Base-by-base conservation (phyloP, 2,113 vertebrate species). In the Thryonomys swinderianus region DNA sequence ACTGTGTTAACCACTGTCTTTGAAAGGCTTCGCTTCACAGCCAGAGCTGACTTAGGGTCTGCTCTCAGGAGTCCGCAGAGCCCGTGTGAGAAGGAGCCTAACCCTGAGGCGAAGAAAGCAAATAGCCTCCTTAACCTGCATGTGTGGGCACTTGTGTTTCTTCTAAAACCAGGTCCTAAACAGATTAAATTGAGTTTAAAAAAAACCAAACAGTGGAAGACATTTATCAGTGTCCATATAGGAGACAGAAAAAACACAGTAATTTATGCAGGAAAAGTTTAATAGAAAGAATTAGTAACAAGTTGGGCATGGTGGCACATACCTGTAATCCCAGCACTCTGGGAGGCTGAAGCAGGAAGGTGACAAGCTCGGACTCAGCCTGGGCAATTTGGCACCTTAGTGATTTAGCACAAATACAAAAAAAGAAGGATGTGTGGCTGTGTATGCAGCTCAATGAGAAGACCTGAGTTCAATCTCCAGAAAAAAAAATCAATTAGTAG, bases 91-190 rank as follows among this genome's bases (percentile, higher is more conserved):
- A 88, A 83, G 61, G 37, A 37, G 9, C 51, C 69, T 17, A 20
- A 11, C 57, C 27, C 25, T 37, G 64, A n/a, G 32, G 64, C 76
- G 95, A 81, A 93, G 90, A 93, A 94, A 96, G 73, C 79, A 93
- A 96, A 88, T n/a, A n/a, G 11, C 40, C 55, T 91, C 37, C 88
- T 51, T 90, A 81, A 93, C 82, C 48, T 84, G 34, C 59, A 57
- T 34, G 53, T 23, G 85, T 57, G 51, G 83, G 53, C 34, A 91
- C 78, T 93, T 95, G 85, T 87, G 27, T 96, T 85, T 34, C 61
- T 94, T 79, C 53, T 71, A 78, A 93, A 90, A 42, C 59, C 85
- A 97, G 88, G 61, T 93, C 45, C 66, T 95, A 84, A 91, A 66
- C n/a, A 83, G 81, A 94, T 94, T 94, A 78, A 95, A 81, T 69